Base-by-base conservation (phyloP, 2,888 invertebrate genomes). In the Sinodicranocentrus sp. region DNA sequence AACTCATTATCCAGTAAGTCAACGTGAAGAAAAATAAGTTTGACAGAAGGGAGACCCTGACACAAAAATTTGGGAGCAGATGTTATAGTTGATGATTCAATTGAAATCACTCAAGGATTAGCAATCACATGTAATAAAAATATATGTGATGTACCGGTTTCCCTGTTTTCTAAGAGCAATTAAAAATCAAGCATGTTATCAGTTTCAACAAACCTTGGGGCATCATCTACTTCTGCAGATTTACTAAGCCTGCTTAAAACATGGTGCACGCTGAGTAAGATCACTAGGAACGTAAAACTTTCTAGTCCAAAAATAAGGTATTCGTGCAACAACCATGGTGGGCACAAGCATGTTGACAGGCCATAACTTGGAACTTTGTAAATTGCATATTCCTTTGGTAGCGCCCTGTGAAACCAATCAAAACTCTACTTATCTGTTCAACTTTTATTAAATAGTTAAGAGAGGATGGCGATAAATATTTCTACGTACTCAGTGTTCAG, bases 11-110 rank as follows among this genome's bases (percentile, higher is more conserved):
- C 76, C 76, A 82, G 44, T 82, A 82, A 39, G 44, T 19, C 6
- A 82, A 54, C 6, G 76, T 63, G 65, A 82, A 82, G 70, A 76
- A 82, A 26, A 82, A 82, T 54, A 82, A 17, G 63, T 76, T 82
- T 43, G 82, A 70, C 52, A 82, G 44, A 17, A 82, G 76, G 1
- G 82, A 82, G n/a, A 82, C 65, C 76, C 82, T 82, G 63, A 44
- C 73, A 33, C 23, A 73, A 17, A 70, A 23, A 23, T 13, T 13
- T 39, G 39, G n/a, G n/a, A n/a, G n/a, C n/a, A n/a, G n/a, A n/a
- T n/a, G n/a, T n/a, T n/a, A n/a, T n/a, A n/a, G n/a, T n/a, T n/a
- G n/a, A n/a, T n/a, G n/a, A n/a, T n/a, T n/a, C n/a, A n/a, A n/a
- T n/a, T n/a, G n/a, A n/a, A n/a, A n/a, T n/a, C n/a, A n/a, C n/a